Evolutionary conservation across 92 coral and sea anemone species (phyloP), one percentile per base, ranked within the genome.

Genomic region (Epizoanthus rinbou): DNA sequence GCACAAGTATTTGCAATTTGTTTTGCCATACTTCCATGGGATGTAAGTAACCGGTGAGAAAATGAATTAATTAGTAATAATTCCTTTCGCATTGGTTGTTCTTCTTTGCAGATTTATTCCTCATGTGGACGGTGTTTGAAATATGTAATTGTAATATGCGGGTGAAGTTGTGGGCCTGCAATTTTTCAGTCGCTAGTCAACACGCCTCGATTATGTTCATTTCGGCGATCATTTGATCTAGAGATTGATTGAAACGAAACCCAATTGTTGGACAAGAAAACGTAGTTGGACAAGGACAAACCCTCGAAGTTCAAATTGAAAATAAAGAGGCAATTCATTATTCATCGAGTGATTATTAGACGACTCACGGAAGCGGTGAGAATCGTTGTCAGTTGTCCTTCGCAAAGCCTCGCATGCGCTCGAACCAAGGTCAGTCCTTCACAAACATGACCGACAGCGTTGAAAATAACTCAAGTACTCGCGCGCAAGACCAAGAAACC

Each of bases 401-500:
- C 19, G 19, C 33, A 43, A 60, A 50, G 19, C 19, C 28, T 59
- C 25, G 11, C 45, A 17, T 15, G 71, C 59, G 17, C 24, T 14
- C 21, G 28, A 41, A 9, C 68, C 59, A 83, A 37, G 80, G 41
- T 80, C 63, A 25, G 13, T 21, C 21, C 31, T 33, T 80, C 10
- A 28, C 31, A 53, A 81, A 57, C 85, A 93, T 93, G 94, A 90
- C 90, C 41, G 91, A 89, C 31, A 85, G 83, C 66, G 72, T 87
- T n/a, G 90, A 82, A 66, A 80, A 80, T 56, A 31, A 83, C 59
- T 80, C 92, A 16, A 87, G 73, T 21, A 85, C 76, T 70, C 88
- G 90, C 35, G 94, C 94, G 24, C 97, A 93, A 13, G 98, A 93
- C 75, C 94, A 86, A 80, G 98, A 91, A 93, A 93, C 98, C 87